Base-by-base conservation (phyloP, 37 sponge, comb jelly and placozoan species). In the Bolinopsis microptera region DNA sequence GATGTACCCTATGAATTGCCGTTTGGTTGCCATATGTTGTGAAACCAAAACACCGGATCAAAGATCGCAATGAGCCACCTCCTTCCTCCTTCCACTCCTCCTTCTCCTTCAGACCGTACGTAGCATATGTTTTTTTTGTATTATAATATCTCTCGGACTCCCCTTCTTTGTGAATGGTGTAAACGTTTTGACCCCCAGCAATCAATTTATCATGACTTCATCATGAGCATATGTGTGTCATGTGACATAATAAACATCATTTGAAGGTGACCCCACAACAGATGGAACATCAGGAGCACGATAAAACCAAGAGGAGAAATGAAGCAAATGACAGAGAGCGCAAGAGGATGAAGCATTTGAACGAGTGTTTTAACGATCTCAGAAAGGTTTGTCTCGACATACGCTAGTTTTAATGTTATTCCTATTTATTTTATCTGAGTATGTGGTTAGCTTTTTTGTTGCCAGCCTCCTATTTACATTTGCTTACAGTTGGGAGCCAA, bases 11-110 rank as follows among this genome's bases (percentile, higher is more conserved):
- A 35, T 77, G 80, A 77, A 77, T 77, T 77, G 80, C 37, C 35
- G 18, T 32, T 77, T 77, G 34, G 80, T 34, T 77, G 80, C 80
- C 80, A 77, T 77, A 77, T 77, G 80, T 77, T 77, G 80, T 77
- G 80, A 77, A 77, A 77, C 80, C 33, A 32, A 77, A 77, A 77
- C 37, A 77, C 80, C 80, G 80, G 36, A 35, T 5, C 36, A 13
- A 48, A 5, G 61, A 48, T 48, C 61, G 61, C 9, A 13, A 48
- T 48, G 61, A 48, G 13, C 9, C 9, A 48, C n/a, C n/a, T 48
- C 61, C 61, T 48, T 48, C n/a, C n/a, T n/a, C n/a, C 61, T 5
- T 18, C 5, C 61, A 48, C 13, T 48, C 13, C 13, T 5, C 61
- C 13, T 5, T 48, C 13, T 18, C 61, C 61, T 48, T 48, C 61